Evolutionary conservation across 2,888 invertebrate genomes (phyloP).

Genomic region (Laothoe populi): DNA sequence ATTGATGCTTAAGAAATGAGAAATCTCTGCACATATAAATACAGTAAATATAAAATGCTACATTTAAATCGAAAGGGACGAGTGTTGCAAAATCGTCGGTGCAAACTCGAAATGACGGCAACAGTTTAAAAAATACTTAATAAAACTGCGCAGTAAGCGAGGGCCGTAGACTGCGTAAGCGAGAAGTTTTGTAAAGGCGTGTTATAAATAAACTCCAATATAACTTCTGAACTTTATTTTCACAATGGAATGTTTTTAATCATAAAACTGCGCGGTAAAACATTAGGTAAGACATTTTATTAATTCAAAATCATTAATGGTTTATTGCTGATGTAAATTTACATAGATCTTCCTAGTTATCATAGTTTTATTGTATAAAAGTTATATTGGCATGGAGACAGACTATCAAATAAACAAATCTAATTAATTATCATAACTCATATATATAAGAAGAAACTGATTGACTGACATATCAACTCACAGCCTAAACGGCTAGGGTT

Average conservation of each 20-base stretch:
- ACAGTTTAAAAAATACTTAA: conserved; percentile 30
- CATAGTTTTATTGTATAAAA: no score
- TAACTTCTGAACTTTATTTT: no score
- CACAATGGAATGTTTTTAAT: not conserved
- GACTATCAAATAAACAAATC: no score
- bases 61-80: not conserved
- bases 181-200: conserved; percentile 12
- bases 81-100: not conserved
- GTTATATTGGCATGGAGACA: no score
- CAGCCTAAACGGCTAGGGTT: no score
- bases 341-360: no score
- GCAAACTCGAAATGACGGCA: conserved; percentile 36
- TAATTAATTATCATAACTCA: no score
- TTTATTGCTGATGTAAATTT: not conserved
- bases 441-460: no score
- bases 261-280: not conserved
- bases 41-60: not conserved
- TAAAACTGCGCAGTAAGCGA: conserved; percentile 41
- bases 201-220: no score
- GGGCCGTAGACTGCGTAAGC: not conserved
- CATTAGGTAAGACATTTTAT: not conserved
- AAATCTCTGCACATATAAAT: not conserved
- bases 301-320: not conserved
- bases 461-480: no score
- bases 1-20: no score